Evolutionary conservation across 1,140 invertebrate genomes (phyloP), one percentile per base, ranked within the genome.

Genomic region (Cephus cinctus): DNA sequence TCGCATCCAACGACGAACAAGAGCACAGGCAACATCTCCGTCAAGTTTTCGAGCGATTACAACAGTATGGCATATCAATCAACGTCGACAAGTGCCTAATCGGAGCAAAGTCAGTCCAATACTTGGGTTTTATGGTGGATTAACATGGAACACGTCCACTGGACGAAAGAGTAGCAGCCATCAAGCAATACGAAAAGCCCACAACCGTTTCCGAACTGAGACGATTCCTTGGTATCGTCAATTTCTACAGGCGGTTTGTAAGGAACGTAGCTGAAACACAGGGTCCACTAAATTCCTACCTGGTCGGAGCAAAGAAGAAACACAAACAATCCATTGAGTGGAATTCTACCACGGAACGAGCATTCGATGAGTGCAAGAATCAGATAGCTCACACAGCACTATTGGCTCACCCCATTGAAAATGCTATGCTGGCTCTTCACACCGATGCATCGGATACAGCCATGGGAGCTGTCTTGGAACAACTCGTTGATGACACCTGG

Each of bases 291-390:
- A 27, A 50, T 21, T 32, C 36, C 2, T 22, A 23, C 25, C 35
- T 52, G 3, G 51, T 52, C 39, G 56, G 52, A 8, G 11, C 5
- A n/a, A 50, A 47, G 8, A 60, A 65, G 40, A 57, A 56, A 8
- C 46, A 59, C 21, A 54, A 20, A 27, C 46, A 30, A 16, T 8
- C 15, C 36, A 52, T 40, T 30, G 15, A 0, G 11, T 54, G 43
- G 48, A 42, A 22, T 5, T 36, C 2, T 6, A 43, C 50, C 32
- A 2, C 20, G 9, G 18, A 18, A 18, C 21, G 49, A 52, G 50
- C 58, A 25, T 52, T 59, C 12, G 12, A 47, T 38, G 50, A 54
- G 16, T 56, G 57, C 22, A 77, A 73, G 53, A 40, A 59, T 11
- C 52, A 51, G 1, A 44, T 57, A 14, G 48, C 47, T 43, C 52